Conservation (phyloP, 2,888 invertebrate species). For the Watsonalla cultraria region DNA sequence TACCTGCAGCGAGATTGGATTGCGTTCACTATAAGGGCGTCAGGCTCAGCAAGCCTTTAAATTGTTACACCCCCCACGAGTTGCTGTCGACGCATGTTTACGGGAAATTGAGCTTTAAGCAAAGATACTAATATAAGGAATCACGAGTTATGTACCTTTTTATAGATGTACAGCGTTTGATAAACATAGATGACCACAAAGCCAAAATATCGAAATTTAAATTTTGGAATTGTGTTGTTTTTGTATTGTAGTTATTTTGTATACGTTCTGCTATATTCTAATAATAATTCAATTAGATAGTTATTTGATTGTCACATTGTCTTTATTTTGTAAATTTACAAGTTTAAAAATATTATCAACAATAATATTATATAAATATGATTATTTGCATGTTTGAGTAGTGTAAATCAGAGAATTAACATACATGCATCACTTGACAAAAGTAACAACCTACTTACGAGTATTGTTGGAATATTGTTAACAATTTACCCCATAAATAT, state of each 20-base stretch:
- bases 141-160: conserved; percentile 42
- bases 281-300: no score
- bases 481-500: conserved; percentile 24
- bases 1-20: not conserved
- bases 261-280: no score
- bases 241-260: no score
- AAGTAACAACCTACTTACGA: not conserved
- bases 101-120: conserved; percentile 57
- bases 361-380: not conserved
- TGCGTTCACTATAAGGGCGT: not conserved
- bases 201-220: no score
- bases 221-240: no score
- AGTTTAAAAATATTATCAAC: no score
- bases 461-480: not conserved
- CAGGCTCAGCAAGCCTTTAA: conserved; percentile 43
- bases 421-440: not conserved
- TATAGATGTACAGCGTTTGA: conserved; percentile 39
- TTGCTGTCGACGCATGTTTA: conserved; percentile 22
- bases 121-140: conserved; percentile 47
- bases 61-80: conserved; percentile 37
- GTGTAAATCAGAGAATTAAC: not conserved
- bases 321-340: no score
- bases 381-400: not conserved
- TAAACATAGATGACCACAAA: not conserved
- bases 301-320: no score